These are phyloP conservation scores for Kryptolebias ocellatus DNA, from an alignment of 2,797 vertebrate species.

Conservation along the genomic window DNA sequence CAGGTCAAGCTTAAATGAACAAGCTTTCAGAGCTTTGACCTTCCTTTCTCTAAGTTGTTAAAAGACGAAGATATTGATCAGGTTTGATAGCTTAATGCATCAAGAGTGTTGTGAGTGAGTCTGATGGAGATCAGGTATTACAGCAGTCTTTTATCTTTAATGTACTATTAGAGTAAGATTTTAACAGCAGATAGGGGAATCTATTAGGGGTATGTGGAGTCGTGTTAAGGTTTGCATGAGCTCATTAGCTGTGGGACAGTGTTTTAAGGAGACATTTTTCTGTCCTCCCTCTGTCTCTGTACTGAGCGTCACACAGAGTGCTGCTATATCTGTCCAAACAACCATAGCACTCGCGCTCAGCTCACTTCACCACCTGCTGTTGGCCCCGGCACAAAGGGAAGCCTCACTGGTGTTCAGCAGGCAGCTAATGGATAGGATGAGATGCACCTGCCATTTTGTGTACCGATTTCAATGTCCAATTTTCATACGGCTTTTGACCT, in stretches of 20 bases:
- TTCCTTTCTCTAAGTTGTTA: slow-evolving; percentile 10
- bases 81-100: slow-evolving; percentile 38
- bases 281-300: slow-evolving; percentile 30
- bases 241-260: slow-evolving; percentile 43
- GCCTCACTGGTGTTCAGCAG: slow-evolving; percentile 61
- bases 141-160: not conserved
- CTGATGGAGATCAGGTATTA: slow-evolving; percentile 9
- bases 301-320: slow-evolving; percentile 73
- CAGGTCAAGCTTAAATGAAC: no score
- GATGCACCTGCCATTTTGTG: not conserved
- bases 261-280: slow-evolving; percentile 26
- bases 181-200: not conserved
- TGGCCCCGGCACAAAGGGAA: slow-evolving; percentile 63
- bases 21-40: no score
- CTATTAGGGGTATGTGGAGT: slow-evolving; percentile 12
- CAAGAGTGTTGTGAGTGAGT: not conserved
- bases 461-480: no score
- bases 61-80: slow-evolving; percentile 42
- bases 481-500: no score
- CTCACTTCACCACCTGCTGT: slow-evolving; percentile 72
- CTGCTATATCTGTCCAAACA: slow-evolving; percentile 76
- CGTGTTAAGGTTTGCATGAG: slow-evolving; percentile 44
- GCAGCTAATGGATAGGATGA: slow-evolving; percentile 22
- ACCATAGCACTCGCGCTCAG: slow-evolving; percentile 76
- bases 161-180: not conserved